Evolutionary conservation across 1,140 invertebrate species (phyloP), one percentile per base, ranked within the genome.

Genomic region (Orussus abietinus): DNA sequence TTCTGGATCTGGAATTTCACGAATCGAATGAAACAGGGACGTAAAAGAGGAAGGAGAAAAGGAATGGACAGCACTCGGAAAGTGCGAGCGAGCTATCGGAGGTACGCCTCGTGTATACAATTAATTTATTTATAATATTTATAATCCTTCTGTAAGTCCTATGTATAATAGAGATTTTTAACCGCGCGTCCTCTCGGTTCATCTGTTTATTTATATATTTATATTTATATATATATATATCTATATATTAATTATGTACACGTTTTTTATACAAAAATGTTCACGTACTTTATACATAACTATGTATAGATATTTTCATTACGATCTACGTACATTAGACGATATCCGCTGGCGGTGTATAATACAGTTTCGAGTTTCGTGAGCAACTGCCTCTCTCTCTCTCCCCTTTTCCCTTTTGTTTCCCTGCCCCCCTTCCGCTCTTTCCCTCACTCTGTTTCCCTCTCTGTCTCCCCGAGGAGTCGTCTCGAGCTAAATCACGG

Each of bases 181-280:
- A 30, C 35, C n/a, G n/a, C n/a, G n/a, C n/a, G n/a, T 56, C 47
- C 55, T 60, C 53, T 50, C 49, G 46, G 47, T 55, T 41, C 47
- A 55, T 51, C 49, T 51, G 57, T 58, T 49, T 55, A 50, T 51
- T 51, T 54, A 49, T 57, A 49, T 46, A 57, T 53, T 45, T 43
- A 26, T 49, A 21, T 32, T 47, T 47, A 50, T 47, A 45, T 47
- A 42, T 52, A 57, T 57, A 53, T 53, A 51, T 55, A 39, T 56
- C 51, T 53, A 50, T 57, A 66, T 63, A 67, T 66, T 63, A 59
- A 59, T 54, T 67, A 67, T 67, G 49, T 67, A 63, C 63, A 67
- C 41, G 14, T 33, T 49, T 62, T 63, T 66, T 64, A 62, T 64
- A 64, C 57, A 66, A 68, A 66, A 65, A 58, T 65, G 46, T 64